phyloP scores from a whole-genome alignment of 2,888 invertebrate genomes.

The Hoplodrina ambigua region DNA sequence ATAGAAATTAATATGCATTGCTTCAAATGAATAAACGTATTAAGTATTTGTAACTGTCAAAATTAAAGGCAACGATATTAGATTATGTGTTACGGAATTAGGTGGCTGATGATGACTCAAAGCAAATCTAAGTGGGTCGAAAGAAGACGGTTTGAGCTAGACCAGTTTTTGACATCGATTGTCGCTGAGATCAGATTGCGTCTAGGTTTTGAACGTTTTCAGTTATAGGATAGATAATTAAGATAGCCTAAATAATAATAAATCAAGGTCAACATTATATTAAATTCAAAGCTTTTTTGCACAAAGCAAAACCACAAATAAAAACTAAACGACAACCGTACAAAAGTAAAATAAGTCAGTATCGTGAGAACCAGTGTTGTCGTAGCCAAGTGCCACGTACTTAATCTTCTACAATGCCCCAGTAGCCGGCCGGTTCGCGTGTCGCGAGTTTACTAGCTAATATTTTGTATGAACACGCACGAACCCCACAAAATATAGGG shows the following conservation, averaged over 20 bases:
- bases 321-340: constrained; percentile 16
- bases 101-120: too few relatives aligned
- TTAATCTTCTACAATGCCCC: constrained; percentile 69
- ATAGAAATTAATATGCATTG: too few relatives aligned
- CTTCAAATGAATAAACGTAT: too few relatives aligned
- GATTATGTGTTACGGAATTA: too few relatives aligned
- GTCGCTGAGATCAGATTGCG: too few relatives aligned
- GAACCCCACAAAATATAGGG: constrained; percentile 68
- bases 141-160: too few relatives aligned
- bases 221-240: too few relatives aligned
- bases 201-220: too few relatives aligned
- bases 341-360: constrained; percentile 5
- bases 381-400: constrained; percentile 64
- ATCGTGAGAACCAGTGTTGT: constrained; percentile 43
- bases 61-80: too few relatives aligned
- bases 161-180: too few relatives aligned
- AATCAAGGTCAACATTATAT: not conserved
- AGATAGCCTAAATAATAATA: not conserved
- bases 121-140: too few relatives aligned
- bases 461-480: constrained; percentile 71
- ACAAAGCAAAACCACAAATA: not conserved
- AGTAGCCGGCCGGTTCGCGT: constrained; percentile 69
- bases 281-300: not conserved
- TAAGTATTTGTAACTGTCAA: too few relatives aligned
- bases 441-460: constrained; percentile 63